Percentiles rank a stretch among this genome's conserved stretches.
Evolutionary conservation across 2,888 invertebrate species (phyloP).

Genomic region (Amiota communis): DNA sequence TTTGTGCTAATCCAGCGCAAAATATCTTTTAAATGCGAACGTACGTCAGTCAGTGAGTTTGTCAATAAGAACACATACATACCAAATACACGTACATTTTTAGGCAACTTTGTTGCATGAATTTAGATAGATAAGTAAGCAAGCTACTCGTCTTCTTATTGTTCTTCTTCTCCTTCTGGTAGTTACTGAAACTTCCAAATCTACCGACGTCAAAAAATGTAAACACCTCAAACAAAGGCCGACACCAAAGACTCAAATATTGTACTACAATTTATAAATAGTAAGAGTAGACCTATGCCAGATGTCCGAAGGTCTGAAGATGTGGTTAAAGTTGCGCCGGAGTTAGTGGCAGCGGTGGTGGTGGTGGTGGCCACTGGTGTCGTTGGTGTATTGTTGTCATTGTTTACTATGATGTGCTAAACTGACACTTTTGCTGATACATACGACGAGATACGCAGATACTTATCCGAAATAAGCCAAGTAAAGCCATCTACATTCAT

Average conservation of each 20-base stretch:
- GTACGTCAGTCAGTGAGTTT: constrained; percentile 46
- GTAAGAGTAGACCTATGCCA: too few species aligned
- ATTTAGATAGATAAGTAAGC: constrained; percentile 3
- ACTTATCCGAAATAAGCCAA: constrained; percentile 34
- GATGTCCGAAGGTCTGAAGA: too few species aligned
- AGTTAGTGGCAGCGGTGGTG: too few species aligned
- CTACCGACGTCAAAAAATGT: constrained; percentile 62
- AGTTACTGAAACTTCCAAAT: constrained; percentile 46
- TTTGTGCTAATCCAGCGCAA: constrained; percentile 57
- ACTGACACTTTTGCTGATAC: constrained; percentile 58
- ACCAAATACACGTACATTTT: background rate
- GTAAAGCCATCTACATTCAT: constrained; percentile 32
- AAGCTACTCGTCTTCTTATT: constrained; percentile 13
- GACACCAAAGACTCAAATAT: constrained; percentile 13
- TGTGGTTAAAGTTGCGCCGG: too few species aligned
- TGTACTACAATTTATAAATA: too few species aligned
- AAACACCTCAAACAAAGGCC: constrained; percentile 57
- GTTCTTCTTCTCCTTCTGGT: background rate
- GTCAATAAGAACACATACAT: background rate
- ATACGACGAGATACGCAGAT: constrained; percentile 44
- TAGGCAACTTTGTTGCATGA: background rate
- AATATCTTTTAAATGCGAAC: constrained; percentile 62
- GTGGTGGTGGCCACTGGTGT: background rate
- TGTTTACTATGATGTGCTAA: constrained; percentile 65
- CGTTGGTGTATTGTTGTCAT: constrained; percentile 44